Percentiles rank a stretch among this genome's conserved stretches.
phyloP scores from a whole-genome alignment of 1,140 invertebrate genomes.

The Pemphigus obesinymphae region DNA sequence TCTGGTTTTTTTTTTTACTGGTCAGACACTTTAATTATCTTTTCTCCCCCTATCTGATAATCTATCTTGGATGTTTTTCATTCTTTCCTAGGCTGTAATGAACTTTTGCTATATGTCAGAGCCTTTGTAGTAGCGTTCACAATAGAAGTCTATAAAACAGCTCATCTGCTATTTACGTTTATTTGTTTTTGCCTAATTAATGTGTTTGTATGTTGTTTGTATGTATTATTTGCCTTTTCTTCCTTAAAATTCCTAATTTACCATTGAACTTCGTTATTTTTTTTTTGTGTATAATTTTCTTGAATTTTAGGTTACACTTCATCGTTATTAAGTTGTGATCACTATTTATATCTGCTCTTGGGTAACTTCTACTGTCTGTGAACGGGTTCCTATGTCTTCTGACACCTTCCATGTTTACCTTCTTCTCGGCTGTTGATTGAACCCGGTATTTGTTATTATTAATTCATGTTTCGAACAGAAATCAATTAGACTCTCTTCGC shows the following conservation, averaged over 20 bases:
- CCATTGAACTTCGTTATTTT: background rate
- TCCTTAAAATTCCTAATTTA: background rate
- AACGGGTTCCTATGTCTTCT: background rate
- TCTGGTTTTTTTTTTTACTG: too few species aligned
- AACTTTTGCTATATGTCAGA: too few species aligned
- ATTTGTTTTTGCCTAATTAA: background rate
- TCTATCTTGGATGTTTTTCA: background rate
- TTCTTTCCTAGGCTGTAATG: too few species aligned
- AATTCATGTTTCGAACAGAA: constrained; percentile 44
- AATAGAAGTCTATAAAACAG: background rate
- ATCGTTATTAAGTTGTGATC: constrained; percentile 34
- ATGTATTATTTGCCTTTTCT: background rate
- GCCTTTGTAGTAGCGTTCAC: background rate
- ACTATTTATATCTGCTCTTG: too few species aligned
- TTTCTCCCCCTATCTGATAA: background rate
- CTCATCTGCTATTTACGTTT: background rate
- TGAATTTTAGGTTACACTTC: background rate
- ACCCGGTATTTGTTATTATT: background rate
- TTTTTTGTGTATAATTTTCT: background rate
- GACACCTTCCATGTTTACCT: background rate
- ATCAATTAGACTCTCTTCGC: constrained; percentile 50
- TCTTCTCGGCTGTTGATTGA: background rate
- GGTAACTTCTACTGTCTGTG: too few species aligned
- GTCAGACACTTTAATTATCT: too few species aligned
- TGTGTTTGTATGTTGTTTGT: too few species aligned